Conservation (phyloP, 2,113 vertebrate species). For the Paramormyrops kingsleyae region DNA sequence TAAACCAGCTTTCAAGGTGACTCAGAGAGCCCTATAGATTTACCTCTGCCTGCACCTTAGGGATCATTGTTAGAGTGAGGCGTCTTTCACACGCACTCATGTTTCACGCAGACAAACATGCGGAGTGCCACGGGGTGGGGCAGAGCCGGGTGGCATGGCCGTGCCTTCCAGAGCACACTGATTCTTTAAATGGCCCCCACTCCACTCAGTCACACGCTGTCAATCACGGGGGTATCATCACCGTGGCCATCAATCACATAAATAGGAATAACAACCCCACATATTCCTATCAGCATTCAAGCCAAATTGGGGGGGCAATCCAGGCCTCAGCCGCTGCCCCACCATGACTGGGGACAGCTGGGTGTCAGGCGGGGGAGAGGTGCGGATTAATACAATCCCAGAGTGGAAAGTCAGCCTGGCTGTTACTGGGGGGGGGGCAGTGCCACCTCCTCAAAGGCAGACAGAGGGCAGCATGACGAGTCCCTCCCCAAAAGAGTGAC, state of each 20-base stretch:
- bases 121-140: background rate
- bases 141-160: background rate
- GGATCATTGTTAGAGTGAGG: background rate
- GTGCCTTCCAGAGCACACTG: background rate
- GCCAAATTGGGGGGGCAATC: background rate
- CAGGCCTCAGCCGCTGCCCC: background rate
- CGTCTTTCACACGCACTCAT: background rate
- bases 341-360: background rate
- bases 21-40: background rate
- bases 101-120: background rate
- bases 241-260: background rate
- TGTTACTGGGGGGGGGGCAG: background rate
- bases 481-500: background rate
- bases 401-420: conserved; percentile 2
- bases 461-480: background rate
- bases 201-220: background rate
- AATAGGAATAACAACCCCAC: background rate
- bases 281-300: background rate
- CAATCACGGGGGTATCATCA: background rate
- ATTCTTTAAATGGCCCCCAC: background rate
- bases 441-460: background rate
- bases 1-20: background rate
- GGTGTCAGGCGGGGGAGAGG: background rate
- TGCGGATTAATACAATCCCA: background rate
- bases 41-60: background rate